Evolutionary conservation across 1,140 invertebrate genomes (phyloP), one percentile per base, ranked within the genome.

Genomic region (Drosophila pseudoananassae): DNA sequence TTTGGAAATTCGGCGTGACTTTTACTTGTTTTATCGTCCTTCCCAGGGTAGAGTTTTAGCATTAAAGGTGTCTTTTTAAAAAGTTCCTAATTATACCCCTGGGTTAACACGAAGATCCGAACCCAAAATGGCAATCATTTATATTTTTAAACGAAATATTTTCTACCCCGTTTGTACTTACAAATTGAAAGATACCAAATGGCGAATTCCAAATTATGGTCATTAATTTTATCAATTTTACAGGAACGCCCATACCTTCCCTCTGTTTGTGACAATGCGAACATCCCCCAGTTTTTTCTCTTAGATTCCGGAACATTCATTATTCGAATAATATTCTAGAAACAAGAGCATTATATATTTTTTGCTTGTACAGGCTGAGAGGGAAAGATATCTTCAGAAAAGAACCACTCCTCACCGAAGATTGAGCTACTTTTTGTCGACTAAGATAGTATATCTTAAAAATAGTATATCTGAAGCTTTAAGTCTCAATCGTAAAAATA

Each of bases 391-490:
- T 7, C 9, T 36, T n/a, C 1, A n/a, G 29, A 38, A 64, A 45
- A 47, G 38, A 72, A 50, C 29, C 46, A 43, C 52, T 72, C 47
- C 46, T 66, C 61, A 27, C 52, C 43, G 23, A 77, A 78, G 78
- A 80, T 80, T 65, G 60, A 57, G 47, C 58, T 56, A 40, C 69
- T 56, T 55, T 69, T 76, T 64, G 57, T 76, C 31, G 31, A 9
- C 31, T 33, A 4, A 36, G 12, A 20, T 46, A 9, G 17, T 17
- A 46, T 17, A 46, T 46, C 20, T 20, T 3, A 20, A 3, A 20
- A 20, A 20, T 3, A 20, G 20, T 3, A 20, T 20, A 20, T 20
- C 17, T 20, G 17, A 20, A 20, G 17, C 2, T 20, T 20, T 1
- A 20, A 3, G 1, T 20, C 20, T 20, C 20, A 20, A 20, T 20